These are phyloP conservation scores for Gastrophryne carolinensis DNA, from an alignment of 2,797 vertebrate species.

Conservation along the genomic window DNA sequence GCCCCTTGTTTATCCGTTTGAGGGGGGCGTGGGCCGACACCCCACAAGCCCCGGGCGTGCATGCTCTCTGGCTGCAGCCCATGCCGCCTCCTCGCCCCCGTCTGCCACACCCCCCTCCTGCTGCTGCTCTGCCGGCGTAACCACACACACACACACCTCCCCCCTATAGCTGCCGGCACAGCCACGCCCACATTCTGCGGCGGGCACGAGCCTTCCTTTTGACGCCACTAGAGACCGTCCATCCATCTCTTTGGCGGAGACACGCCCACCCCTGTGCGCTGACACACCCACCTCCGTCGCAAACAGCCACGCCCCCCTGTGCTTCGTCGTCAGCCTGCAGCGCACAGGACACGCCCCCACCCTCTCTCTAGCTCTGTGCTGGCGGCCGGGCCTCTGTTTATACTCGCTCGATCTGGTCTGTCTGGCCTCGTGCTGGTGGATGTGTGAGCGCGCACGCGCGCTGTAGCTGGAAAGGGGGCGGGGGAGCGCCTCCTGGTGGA, in stretches of 20 bases:
- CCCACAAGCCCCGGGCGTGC: neutral
- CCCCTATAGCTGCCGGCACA: neutral
- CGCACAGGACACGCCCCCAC: neutral
- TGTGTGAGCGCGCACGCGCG: too few species aligned
- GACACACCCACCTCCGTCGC: neutral
- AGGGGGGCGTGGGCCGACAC: slow-evolving; percentile 8
- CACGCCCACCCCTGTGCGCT: neutral
- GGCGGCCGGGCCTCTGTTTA: too few species aligned
- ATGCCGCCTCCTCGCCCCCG: neutral
- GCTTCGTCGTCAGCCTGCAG: neutral
- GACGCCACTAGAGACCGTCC: too few species aligned
- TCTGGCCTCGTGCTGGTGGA: too few species aligned
- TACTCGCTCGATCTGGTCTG: too few species aligned
- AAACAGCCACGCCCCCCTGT: neutral
- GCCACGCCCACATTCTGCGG: too few species aligned
- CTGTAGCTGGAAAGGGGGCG: too few species aligned
- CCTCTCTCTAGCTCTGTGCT: neutral
- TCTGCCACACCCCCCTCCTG: slow-evolving; percentile 6
- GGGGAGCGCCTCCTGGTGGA: too few species aligned
- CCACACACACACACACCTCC: slow-evolving; percentile 8
- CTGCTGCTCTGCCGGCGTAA: neutral
- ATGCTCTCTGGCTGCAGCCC: neutral
- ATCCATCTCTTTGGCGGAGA: too few species aligned
- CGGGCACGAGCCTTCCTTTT: too few species aligned
- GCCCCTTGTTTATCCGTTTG: slow-evolving; percentile 19